Conservation (phyloP, 2,113 vertebrate species). For the Leptodactylus fuscus region DNA sequence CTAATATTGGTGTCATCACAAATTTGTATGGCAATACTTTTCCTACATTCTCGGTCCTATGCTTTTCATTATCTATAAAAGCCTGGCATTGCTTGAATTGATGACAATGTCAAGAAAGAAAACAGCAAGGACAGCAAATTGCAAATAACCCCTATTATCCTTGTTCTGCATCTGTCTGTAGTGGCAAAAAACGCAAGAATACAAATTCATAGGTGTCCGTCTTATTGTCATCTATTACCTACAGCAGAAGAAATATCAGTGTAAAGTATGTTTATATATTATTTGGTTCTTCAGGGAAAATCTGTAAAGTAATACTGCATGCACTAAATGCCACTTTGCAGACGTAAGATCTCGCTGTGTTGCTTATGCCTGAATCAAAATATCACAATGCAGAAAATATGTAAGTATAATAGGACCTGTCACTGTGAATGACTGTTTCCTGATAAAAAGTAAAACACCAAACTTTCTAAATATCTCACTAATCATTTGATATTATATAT, state of each 20-base stretch:
- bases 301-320: background rate
- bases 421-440: background rate
- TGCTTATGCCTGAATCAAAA: background rate
- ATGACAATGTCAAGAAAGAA: background rate
- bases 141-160: background rate
- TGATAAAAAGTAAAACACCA: background rate
- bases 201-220: background rate
- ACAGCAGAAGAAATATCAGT: background rate
- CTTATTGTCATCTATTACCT: background rate
- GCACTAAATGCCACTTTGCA: background rate
- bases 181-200: background rate
- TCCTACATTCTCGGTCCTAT: background rate
- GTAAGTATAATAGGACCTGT: background rate
- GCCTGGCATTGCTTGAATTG: background rate
- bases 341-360: background rate
- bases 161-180: background rate
- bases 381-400: background rate
- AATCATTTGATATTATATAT: background rate
- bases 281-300: background rate
- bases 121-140: background rate
- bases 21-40: background rate
- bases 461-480: background rate
- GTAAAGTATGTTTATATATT: background rate
- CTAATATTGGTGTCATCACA: no score
- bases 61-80: background rate